phyloP scores from a whole-genome alignment of 2,797 vertebrate genomes.

The Carduelis carduelis region DNA sequence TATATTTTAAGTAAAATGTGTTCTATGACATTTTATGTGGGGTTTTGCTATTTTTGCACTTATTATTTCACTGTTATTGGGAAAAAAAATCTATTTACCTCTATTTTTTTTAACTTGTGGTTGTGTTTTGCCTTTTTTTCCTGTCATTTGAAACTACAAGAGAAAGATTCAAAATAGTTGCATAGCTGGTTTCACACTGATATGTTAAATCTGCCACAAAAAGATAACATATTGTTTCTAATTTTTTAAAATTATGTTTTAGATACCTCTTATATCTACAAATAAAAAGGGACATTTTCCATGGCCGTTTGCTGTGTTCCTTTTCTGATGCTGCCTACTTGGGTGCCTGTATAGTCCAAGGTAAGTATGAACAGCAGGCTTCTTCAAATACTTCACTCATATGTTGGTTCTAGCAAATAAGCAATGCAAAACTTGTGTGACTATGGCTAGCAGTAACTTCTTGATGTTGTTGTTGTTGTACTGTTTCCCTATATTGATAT shows the following conservation, averaged over 20 bases:
- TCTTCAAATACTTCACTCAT: not conserved
- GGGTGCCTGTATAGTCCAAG: constrained; percentile 93
- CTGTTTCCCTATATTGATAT: not conserved
- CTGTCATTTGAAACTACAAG: not conserved
- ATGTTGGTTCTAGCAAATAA: not conserved
- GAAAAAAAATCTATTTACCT: not conserved
- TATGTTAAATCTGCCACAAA: not conserved
- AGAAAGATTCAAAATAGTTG: not conserved
- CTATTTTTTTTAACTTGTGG: not conserved
- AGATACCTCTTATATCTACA: constrained; percentile 97
- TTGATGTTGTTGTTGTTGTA: not conserved
- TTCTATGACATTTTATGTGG: not conserved
- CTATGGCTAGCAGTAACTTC: not conserved
- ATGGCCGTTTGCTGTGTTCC: constrained; percentile 93
- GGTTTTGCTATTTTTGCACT: not conserved
- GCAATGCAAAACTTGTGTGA: not conserved
- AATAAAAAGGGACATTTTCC: constrained; percentile 95
- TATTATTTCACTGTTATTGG: not conserved
- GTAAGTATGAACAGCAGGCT: constrained; percentile 70
- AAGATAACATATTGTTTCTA: not conserved
- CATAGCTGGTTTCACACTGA: not conserved
- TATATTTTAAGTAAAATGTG: not conserved
- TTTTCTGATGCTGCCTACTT: constrained; percentile 94
- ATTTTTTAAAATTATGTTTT: constrained; percentile 26
- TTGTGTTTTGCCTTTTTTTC: not conserved